Base-by-base conservation (phyloP, 2,888 invertebrate species). In the Hemistola chrysoprasaria region DNA sequence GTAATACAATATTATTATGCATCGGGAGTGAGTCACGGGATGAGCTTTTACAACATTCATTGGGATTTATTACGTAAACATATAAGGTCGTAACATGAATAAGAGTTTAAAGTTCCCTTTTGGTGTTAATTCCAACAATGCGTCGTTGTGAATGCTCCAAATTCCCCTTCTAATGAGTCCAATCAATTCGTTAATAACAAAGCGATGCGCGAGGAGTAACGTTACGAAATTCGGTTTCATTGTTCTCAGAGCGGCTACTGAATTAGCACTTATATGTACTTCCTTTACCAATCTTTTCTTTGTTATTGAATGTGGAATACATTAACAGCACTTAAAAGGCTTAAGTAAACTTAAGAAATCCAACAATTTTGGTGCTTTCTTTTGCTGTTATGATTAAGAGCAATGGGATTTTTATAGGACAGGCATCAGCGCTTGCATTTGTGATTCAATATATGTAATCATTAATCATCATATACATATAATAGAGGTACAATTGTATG, bases 1-100 rank as follows among this genome's bases (percentile, higher is more conserved):
- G 79, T 78, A 78, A 81, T 70, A 59, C 73, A 68, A 75, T 68
- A 16, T 16, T 68, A 16, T 16, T 16, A 69, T 64, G 69, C 65
- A 72, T 53, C 50, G 58, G 49, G 49, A 61, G 54, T 81, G 79
- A 80, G 46, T 80, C 81, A 80, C 53, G 51, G 48, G 11, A 38
- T 11, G 10, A 34, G 38, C 43, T 22, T 21, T 32, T 37, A 29
- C 26, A 58, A 49, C 41, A 50, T 40, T 37, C 36, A 31, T 22
- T 44, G 44, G 37, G 30, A 47, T 48, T 35, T 45, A 50, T 47
- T 47, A 36, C 28, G 50, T 46, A 46, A 45, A 35, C 46, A n/a
- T n/a, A n/a, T n/a, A n/a, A n/a, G n/a, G n/a, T n/a, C n/a, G n/a
- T n/a, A n/a, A n/a, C n/a, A n/a, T 16, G 16, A 16, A 2, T 16